These are phyloP conservation scores for Gopherus flavomarginatus DNA, from an alignment of 2,113 vertebrate species.

Conservation along the genomic window DNA sequence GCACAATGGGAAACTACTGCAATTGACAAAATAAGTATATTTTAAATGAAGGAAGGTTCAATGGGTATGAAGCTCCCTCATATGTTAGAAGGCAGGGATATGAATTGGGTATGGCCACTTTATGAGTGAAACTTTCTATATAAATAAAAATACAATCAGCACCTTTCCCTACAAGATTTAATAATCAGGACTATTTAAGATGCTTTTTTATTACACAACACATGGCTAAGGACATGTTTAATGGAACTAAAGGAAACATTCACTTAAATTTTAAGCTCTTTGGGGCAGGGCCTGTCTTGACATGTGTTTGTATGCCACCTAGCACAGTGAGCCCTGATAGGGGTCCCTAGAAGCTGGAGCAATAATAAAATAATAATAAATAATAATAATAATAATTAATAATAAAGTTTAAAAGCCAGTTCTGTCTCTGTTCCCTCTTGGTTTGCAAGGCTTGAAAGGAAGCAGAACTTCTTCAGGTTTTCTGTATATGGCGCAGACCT, in stretches of 20 bases:
- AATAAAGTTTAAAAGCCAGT: not conserved
- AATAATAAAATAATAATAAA: not conserved
- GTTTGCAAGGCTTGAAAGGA: not conserved
- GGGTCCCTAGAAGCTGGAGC: not conserved
- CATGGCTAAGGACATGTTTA: not conserved
- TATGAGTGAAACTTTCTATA: not conserved
- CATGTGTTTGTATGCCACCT: not conserved
- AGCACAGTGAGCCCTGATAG: not conserved
- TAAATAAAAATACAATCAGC: not conserved
- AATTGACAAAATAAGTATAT: not conserved
- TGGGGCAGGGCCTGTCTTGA: not conserved
- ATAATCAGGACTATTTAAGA: not conserved
- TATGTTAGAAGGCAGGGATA: not conserved
- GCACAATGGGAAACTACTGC: not conserved
- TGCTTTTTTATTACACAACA: not conserved
- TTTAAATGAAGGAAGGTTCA: not conserved
- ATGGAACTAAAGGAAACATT: not conserved
- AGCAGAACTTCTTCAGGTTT: not conserved
- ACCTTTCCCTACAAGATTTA: not conserved
- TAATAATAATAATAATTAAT: not conserved
- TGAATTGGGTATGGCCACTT: not conserved
- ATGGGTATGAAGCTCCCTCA: not conserved
- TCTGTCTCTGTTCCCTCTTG: not conserved
- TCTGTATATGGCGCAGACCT: not conserved
- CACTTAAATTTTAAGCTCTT: rapidly evolving